phyloP scores from a whole-genome alignment of 2,797 vertebrate genomes.

The Platalea minor region DNA sequence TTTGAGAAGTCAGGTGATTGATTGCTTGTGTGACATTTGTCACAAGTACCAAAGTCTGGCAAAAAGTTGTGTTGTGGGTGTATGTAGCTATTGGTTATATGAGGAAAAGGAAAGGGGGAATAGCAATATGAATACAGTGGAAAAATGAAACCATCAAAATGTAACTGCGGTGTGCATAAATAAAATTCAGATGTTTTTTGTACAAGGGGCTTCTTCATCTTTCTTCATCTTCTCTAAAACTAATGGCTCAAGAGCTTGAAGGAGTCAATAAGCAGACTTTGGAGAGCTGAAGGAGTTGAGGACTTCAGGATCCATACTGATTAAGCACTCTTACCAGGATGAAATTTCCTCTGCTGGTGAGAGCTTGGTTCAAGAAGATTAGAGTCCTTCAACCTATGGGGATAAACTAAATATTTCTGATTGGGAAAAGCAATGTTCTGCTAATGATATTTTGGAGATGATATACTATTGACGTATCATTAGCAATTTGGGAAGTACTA shows the following conservation, averaged over 20 bases:
- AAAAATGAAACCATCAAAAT: not conserved
- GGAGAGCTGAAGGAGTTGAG: not conserved
- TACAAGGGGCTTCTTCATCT: not conserved
- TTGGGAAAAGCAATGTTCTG: not conserved
- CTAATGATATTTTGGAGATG: not conserved
- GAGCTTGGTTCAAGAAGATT: not conserved
- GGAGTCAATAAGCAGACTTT: not conserved
- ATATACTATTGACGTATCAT: not conserved
- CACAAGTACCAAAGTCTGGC: not conserved
- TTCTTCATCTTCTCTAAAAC: not conserved
- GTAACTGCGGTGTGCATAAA: not conserved
- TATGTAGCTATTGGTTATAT: rapidly evolving
- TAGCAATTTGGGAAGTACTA: not conserved
- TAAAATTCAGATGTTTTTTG: not conserved
- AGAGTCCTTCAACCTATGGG: not conserved
- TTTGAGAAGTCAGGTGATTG: not conserved
- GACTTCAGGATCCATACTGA: not conserved
- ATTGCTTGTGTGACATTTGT: not conserved
- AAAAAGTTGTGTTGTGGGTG: not conserved
- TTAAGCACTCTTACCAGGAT: not conserved
- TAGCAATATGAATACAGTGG: not conserved
- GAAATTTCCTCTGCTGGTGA: not conserved
- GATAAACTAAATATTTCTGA: not conserved
- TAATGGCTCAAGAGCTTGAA: not conserved
- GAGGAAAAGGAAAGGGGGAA: not conserved